Evolutionary conservation across 2,113 vertebrate genomes (phyloP).

Genomic region (Aphyosemion australe): DNA sequence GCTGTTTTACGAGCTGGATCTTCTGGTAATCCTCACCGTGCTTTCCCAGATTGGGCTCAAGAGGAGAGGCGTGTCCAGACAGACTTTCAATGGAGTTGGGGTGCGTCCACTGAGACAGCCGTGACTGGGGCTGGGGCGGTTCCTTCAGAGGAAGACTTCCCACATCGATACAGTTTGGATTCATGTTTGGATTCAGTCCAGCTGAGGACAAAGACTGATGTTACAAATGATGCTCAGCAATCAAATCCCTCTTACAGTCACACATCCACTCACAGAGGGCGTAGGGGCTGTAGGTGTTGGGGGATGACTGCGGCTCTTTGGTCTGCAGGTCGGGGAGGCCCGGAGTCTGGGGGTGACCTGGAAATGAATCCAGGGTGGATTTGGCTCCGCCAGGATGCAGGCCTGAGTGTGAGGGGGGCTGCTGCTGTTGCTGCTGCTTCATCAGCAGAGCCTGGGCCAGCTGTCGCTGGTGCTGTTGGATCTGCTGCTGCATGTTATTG

Average conservation of each 20-base stretch:
- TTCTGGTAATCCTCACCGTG: conserved; percentile 81
- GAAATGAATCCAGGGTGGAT: conserved; percentile 91
- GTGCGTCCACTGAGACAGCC: conserved; percentile 98
- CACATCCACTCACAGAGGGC: conserved; percentile 85
- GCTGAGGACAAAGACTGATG: conserved; percentile 70
- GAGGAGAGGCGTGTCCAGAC: conserved; percentile 89
- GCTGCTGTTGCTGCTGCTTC: conserved; percentile 89
- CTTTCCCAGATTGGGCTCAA: conserved; percentile 92
- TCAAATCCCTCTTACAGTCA: neutral
- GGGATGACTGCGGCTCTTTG: conserved; percentile 98
- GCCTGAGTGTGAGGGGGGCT: conserved; percentile 84
- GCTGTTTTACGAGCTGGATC: neutral
- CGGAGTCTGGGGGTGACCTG: conserved; percentile 88
- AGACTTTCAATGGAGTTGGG: conserved; percentile 93
- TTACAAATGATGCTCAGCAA: neutral
- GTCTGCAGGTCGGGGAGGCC: conserved; percentile 96
- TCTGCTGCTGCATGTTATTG: conserved; percentile 99
- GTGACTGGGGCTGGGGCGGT: conserved; percentile 93
- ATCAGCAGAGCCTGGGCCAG: conserved; percentile 97
- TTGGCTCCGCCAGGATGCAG: conserved; percentile 93
- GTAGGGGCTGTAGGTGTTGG: conserved; percentile 91
- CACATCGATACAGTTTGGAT: conserved; percentile 94
- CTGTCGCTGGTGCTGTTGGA: conserved; percentile 99
- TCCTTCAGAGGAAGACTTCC: conserved; percentile 93
- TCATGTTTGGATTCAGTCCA: conserved; percentile 95